Percentiles rank a stretch among this genome's conserved stretches.
Conservation (phyloP, 2,888 invertebrate species). For the Diabrotica balteata region DNA sequence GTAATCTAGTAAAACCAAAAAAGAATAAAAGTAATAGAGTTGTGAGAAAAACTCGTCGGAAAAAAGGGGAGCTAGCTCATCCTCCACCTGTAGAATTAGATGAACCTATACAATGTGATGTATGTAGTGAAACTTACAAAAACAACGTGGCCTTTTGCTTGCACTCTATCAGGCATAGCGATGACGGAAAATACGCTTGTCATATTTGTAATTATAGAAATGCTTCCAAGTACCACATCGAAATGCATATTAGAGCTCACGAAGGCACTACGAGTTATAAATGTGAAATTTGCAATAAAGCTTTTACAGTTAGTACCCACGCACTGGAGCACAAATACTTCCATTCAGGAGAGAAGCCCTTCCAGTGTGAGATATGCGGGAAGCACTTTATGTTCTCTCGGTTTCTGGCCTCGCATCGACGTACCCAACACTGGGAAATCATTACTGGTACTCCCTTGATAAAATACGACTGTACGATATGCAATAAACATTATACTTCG, state of each 20-base stretch:
- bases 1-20: constrained; percentile 19
- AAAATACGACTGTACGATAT: constrained; percentile 54
- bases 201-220: constrained; percentile 51
- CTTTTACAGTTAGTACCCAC: constrained; percentile 61
- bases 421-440: constrained; percentile 61
- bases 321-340: constrained; percentile 59
- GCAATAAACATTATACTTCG: constrained; percentile 54
- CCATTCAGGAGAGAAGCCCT: constrained; percentile 64
- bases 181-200: constrained; percentile 50
- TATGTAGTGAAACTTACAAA: constrained; percentile 51
- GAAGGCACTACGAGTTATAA: constrained; percentile 58
- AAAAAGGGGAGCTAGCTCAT: constrained; percentile 28
- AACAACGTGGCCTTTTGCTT: constrained; percentile 51
- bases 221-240: constrained; percentile 51
- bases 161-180: constrained; percentile 50
- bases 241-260: constrained; percentile 60
- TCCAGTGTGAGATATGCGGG: constrained; percentile 62
- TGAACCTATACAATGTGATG: constrained; percentile 54
- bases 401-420: constrained; percentile 63
- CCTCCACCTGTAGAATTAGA: constrained; percentile 45
- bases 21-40: constrained; percentile 19
- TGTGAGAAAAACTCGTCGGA: constrained; percentile 15
- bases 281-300: constrained; percentile 61
- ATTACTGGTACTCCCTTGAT: constrained; percentile 56
- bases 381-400: constrained; percentile 63